Percentiles rank a stretch among this genome's conserved stretches.
Conservation (phyloP, 2,113 vertebrate species). For the Morone chrysops region DNA sequence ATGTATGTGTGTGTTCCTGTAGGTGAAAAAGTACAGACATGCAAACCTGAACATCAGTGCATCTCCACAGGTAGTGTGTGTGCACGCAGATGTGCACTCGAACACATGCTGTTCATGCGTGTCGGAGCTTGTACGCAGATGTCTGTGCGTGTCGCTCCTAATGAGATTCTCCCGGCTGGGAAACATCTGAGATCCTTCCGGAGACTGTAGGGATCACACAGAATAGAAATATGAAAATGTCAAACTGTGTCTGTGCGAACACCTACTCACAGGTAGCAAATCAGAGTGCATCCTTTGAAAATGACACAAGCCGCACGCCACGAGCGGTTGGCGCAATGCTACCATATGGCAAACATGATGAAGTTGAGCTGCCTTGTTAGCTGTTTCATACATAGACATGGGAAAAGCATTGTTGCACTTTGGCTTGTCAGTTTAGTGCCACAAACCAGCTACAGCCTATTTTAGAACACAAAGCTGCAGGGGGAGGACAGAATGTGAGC, state of each 20-base stretch:
- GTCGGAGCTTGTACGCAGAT: neutral
- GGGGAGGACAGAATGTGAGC: neutral
- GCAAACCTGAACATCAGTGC: constrained; percentile 36
- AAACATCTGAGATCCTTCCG: constrained; percentile 49
- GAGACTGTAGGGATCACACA: constrained; percentile 40
- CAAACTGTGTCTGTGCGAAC: constrained; percentile 38
- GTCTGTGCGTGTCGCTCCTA: constrained; percentile 1
- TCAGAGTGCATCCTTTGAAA: constrained; percentile 26
- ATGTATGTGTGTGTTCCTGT: neutral
- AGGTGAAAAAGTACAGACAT: neutral
- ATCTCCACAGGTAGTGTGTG: constrained; percentile 1
- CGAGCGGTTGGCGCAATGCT: neutral
- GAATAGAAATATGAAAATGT: constrained; percentile 39
- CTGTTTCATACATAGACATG: neutral
- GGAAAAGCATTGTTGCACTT: neutral
- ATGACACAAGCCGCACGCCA: neutral
- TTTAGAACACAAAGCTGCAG: neutral
- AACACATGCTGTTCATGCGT: neutral
- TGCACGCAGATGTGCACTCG: neutral
- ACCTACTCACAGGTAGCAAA: constrained; percentile 34
- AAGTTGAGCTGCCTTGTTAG: neutral
- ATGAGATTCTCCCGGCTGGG: constrained; percentile 40
- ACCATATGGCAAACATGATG: constrained; percentile 3
- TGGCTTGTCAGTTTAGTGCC: constrained; percentile 11
- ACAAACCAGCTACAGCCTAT: neutral